Conservation (phyloP, 2,113 vertebrate species). For the Neogale vison region DNA sequence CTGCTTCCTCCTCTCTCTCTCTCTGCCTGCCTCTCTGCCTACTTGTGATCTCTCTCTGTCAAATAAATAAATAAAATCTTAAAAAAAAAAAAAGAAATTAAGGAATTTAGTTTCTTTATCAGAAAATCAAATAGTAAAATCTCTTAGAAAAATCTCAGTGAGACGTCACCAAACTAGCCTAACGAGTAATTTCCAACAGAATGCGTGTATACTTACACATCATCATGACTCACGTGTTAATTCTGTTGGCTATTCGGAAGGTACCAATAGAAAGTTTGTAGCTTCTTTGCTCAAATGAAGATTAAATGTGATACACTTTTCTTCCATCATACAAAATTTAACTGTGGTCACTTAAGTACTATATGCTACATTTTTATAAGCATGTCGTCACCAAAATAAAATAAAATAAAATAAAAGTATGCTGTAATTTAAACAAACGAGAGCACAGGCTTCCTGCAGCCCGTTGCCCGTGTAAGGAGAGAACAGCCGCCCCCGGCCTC, state of each 20-base stretch:
- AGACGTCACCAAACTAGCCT: neutral
- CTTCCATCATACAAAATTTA: neutral
- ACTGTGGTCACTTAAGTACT: neutral
- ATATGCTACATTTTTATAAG: neutral
- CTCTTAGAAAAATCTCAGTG: neutral
- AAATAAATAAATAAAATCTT: too few relatives aligned
- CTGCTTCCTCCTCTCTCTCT: too few relatives aligned
- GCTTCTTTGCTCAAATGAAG: neutral
- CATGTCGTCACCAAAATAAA: neutral
- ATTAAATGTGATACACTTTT: neutral
- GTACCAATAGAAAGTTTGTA: neutral
- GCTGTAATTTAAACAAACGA: neutral
- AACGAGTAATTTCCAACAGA: neutral
- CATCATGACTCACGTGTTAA: neutral
- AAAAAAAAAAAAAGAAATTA: too few relatives aligned
- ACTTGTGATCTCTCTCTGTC: too few relatives aligned
- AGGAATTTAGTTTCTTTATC: neutral
- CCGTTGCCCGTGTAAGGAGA: neutral
- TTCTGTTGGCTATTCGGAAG: neutral
- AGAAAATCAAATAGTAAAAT: conserved; percentile 13
- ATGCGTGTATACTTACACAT: neutral
- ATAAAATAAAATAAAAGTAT: neutral
- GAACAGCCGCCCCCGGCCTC: neutral
- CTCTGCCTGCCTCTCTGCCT: too few relatives aligned
- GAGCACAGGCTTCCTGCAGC: neutral